Base-by-base conservation (phyloP, 2,113 vertebrate genomes). In the Pygathrix nemaeus region DNA sequence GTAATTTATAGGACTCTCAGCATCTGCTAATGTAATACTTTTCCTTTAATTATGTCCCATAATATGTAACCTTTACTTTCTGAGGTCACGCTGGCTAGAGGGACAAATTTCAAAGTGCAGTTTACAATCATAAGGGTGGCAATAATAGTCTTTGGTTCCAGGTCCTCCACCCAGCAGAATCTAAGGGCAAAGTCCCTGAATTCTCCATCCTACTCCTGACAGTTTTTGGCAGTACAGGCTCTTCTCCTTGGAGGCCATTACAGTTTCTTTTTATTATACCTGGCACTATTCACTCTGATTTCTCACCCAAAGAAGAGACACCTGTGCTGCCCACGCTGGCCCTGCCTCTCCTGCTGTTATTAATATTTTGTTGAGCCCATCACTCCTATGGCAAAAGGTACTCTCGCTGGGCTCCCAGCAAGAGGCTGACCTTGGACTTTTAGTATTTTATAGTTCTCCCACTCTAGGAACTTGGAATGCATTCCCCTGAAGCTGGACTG, bases 31-130 rank as follows among this genome's bases (percentile, higher is more conserved):
- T 93, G 85, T 79, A 72, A 64, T 38, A 12, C 25, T 79, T 95
- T 94, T 5, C 85, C 48, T 97, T 97, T 97, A 96, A 97, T 96
- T 87, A 93, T 93, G 93, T 93, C 48, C 66, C 35, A 2, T 85
- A 96, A 93, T 35, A 27, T 78, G 45, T 82, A 91, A 96, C 93
- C 96, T 96, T 91, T 43, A 78, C 93, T 97, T 83, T 91, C 64
- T 48, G 6, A 5, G 96, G 93, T 96, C 97, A 97, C n/a, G 7
- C 43, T 94, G 93, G 85, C 93, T 78, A 40, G 40, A 95, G 96
- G 96, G 95, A 97, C 85, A 66, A 84, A 91, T 89, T 43, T 17
- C 52, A 83, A 79, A 88, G 82, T 20, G 23, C 61, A 83, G 66
- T 92, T 88, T 68, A 61, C 32, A 93, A 57, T 75, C 43, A 82